phyloP scores from a whole-genome alignment of 2,888 invertebrate genomes.

The Tiphia femorata region DNA sequence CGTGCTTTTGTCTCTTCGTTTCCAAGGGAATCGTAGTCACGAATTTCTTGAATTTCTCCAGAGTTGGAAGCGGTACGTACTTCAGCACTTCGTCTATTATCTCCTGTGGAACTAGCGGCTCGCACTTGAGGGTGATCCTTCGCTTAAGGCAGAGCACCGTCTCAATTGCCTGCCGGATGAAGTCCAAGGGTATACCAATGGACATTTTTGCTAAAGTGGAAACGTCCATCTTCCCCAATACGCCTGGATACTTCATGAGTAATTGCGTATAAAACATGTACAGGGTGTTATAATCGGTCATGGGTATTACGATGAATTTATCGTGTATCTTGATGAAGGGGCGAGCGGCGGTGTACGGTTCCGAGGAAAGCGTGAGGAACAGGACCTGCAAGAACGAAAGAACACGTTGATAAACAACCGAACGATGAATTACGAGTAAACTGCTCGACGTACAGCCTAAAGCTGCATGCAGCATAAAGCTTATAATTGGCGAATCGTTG shows the following conservation, averaged over 20 bases:
- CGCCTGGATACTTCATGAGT: slow-evolving; percentile 74
- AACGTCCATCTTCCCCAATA: slow-evolving; percentile 74
- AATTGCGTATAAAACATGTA: slow-evolving; percentile 72
- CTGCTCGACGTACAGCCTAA: too few species aligned
- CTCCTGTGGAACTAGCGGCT: slow-evolving; percentile 72
- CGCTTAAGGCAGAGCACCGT: slow-evolving; percentile 70
- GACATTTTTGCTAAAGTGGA: slow-evolving; percentile 73
- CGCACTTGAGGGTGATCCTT: slow-evolving; percentile 71
- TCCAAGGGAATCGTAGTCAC: slow-evolving; percentile 43
- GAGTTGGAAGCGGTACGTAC: slow-evolving; percentile 40
- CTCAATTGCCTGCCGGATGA: slow-evolving; percentile 69
- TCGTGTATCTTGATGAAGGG: slow-evolving; percentile 74
- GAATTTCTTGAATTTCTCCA: slow-evolving; percentile 44
- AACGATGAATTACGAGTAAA: too few species aligned
- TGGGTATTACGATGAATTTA: slow-evolving; percentile 72
- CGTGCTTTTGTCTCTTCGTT: slow-evolving; percentile 31
- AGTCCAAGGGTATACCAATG: slow-evolving; percentile 71
- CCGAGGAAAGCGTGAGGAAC: slow-evolving; percentile 77
- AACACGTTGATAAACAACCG: neutral
- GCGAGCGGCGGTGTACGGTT: slow-evolving; percentile 71
- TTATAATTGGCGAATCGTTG: too few species aligned
- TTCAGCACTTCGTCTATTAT: slow-evolving; percentile 70
- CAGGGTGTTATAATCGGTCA: slow-evolving; percentile 74
- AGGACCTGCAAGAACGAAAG: slow-evolving; percentile 62
- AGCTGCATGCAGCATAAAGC: too few species aligned